A percentile compares a stretch with the other conserved stretches of the same genome.
Evolutionary conservation across 2,888 invertebrate genomes (phyloP).

Genomic region (Dryobota labecula): DNA sequence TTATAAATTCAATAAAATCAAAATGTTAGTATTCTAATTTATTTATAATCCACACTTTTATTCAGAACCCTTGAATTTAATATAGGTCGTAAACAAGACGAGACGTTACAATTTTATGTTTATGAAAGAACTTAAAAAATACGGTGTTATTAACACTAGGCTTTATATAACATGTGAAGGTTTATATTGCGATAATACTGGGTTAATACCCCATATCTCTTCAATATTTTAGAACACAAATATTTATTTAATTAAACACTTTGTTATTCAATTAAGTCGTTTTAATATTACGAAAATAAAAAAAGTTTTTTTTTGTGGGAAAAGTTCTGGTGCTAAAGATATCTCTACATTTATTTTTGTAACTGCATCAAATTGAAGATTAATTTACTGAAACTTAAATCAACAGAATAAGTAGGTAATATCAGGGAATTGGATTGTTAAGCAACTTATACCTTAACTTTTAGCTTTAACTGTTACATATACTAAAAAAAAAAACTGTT

Average conservation of each 20-base stretch:
- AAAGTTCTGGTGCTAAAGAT: background rate
- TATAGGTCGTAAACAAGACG: constrained; percentile 17
- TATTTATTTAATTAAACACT: constrained; percentile 26
- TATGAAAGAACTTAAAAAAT: constrained; percentile 33
- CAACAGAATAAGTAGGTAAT: background rate
- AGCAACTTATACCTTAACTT: too few relatives aligned
- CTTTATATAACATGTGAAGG: constrained; percentile 19
- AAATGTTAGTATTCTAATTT: constrained; percentile 10
- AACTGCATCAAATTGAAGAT: background rate
- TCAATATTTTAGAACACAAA: constrained; percentile 20
- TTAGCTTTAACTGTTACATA: too few relatives aligned
- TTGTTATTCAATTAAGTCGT: constrained; percentile 13
- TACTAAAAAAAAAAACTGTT: too few relatives aligned
- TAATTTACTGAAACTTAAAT: background rate
- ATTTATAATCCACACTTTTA: constrained; percentile 14
- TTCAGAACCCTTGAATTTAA: constrained; percentile 15
- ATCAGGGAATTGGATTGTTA: too few relatives aligned
- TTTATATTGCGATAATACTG: constrained; percentile 12
- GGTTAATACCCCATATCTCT: constrained; percentile 2
- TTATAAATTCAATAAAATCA: background rate
- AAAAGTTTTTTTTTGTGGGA: background rate
- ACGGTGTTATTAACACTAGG: constrained; percentile 28
- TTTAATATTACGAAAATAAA: constrained; percentile 6
- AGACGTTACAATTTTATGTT: constrained; percentile 16
- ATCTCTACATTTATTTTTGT: background rate